These are phyloP conservation scores for Strix occidentalis DNA, from an alignment of 2,797 vertebrate species.

Conservation along the genomic window DNA sequence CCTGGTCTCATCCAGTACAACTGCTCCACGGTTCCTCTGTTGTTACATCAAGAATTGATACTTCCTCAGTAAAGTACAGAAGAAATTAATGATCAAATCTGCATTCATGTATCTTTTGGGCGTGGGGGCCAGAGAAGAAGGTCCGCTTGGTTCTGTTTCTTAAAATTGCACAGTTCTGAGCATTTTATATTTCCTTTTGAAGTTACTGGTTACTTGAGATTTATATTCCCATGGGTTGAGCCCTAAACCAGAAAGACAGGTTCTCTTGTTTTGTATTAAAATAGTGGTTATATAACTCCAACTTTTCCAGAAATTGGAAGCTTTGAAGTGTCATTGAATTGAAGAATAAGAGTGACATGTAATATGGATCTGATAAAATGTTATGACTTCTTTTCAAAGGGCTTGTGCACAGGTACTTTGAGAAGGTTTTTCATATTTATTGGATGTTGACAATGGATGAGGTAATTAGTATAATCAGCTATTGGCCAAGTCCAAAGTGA, in stretches of 20 bases:
- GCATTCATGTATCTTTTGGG: neutral
- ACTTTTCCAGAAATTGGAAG: neutral
- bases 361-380: neutral
- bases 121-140: neutral
- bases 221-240: neutral
- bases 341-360: neutral
- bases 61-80: neutral
- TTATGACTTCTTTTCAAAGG: neutral
- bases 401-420: neutral
- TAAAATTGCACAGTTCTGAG: neutral
- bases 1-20: neutral
- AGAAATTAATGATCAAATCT: neutral
- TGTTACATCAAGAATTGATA: neutral
- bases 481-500: neutral
- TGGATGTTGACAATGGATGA: neutral
- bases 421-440: neutral
- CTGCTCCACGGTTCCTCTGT: neutral
- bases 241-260: neutral
- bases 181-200: neutral
- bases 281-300: neutral
- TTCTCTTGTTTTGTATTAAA: neutral
- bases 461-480: fast-evolving
- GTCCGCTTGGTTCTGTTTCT: neutral
- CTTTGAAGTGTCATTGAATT: neutral
- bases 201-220: neutral